Percentiles rank a stretch among this genome's conserved stretches.
Evolutionary conservation across 2,113 vertebrate genomes (phyloP).

Genomic region (Lipophrys pholis): DNA sequence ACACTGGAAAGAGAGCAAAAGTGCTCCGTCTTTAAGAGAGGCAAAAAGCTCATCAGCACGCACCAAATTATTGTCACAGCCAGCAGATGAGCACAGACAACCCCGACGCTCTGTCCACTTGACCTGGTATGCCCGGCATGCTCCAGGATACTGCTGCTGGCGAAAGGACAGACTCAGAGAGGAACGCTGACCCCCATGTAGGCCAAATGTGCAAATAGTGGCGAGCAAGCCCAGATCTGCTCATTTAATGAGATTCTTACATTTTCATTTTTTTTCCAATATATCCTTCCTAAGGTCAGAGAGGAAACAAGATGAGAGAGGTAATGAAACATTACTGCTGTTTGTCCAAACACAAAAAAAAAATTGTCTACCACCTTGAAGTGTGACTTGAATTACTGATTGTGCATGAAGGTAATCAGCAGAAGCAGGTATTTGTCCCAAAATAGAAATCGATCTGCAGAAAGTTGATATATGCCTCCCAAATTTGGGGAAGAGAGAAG

Average conservation of each 20-base stretch:
- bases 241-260: constrained; percentile 2
- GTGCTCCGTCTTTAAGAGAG: neutral
- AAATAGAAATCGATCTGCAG: neutral
- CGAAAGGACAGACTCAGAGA: constrained; percentile 6
- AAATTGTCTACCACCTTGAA: neutral
- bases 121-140: constrained; percentile 25
- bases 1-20: neutral
- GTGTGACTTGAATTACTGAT: neutral
- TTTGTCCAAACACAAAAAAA: neutral
- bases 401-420: constrained; percentile 1
- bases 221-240: constrained; percentile 11
- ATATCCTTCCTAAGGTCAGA: neutral
- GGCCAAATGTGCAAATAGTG: constrained; percentile 24
- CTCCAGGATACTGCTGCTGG: constrained; percentile 20
- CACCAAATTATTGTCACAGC: constrained; percentile 23
- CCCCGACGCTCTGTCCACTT: constrained; percentile 36
- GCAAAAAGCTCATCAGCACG: constrained; percentile 30
- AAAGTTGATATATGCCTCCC: neutral
- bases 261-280: neutral
- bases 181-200: constrained; percentile 7
- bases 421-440: neutral
- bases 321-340: neutral
- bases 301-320: neutral
- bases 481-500: neutral
- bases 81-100: constrained; percentile 28